Conservation (phyloP, 2,888 invertebrate species). For the Papilio protenor region DNA sequence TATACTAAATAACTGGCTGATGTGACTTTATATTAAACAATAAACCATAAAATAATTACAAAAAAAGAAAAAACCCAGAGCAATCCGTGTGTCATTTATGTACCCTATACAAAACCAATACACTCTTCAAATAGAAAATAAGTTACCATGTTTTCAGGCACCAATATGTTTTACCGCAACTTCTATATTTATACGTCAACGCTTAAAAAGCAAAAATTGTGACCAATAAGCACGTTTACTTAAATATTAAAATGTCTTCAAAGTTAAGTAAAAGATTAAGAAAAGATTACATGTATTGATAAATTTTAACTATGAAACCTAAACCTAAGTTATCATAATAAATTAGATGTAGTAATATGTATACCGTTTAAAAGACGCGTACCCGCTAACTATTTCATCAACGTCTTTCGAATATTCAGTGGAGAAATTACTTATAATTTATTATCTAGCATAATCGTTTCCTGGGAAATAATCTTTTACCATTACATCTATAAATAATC, state of each 20-base stretch:
- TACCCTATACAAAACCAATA: too few species aligned
- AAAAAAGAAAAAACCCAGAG: too few species aligned
- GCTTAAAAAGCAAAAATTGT: neutral
- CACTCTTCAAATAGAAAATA: neutral
- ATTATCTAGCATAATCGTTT: neutral
- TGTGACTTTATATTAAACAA: too few species aligned
- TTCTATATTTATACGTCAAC: neutral
- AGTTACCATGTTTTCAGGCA: neutral
- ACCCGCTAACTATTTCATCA: neutral
- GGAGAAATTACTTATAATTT: neutral
- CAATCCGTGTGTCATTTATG: too few species aligned
- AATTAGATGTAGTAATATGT: too few species aligned
- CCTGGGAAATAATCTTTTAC: neutral
- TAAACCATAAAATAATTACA: too few species aligned
- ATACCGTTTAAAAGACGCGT: neutral
- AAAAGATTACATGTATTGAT: too few species aligned
- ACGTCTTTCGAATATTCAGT: neutral
- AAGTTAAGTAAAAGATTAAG: too few species aligned
- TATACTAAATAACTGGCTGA: neutral
- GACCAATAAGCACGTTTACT: too few species aligned
- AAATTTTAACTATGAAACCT: too few species aligned
- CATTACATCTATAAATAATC: constrained; percentile 8
- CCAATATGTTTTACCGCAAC: neutral
- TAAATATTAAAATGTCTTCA: too few species aligned
- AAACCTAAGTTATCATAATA: too few species aligned